Percentiles rank a stretch among this genome's conserved stretches.
Conservation (phyloP, 2,113 vertebrate genomes). For the Pachycephala philippinensis region DNA sequence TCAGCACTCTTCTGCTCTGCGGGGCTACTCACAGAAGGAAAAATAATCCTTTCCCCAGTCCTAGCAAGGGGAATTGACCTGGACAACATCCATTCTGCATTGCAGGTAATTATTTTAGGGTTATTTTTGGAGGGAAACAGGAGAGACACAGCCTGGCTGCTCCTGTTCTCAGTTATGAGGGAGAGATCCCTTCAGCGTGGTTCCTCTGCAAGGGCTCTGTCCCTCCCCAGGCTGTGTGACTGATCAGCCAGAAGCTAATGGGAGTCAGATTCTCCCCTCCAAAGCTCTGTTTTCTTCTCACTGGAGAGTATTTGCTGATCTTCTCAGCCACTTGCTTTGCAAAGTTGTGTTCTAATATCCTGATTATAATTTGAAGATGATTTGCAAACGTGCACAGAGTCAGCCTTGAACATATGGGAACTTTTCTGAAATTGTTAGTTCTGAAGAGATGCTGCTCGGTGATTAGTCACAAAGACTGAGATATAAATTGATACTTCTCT, state of each 20-base stretch:
- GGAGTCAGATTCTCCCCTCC: neutral
- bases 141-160: neutral
- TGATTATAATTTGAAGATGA: slow-evolving; percentile 27
- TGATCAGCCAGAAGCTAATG: neutral
- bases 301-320: neutral
- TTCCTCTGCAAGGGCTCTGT: neutral
- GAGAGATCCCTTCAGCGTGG: neutral
- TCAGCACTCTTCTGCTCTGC: neutral
- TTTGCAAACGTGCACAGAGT: neutral
- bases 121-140: neutral
- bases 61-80: neutral
- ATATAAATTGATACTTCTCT: neutral
- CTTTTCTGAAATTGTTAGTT: slow-evolving; percentile 8
- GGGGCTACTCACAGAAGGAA: neutral
- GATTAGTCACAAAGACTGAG: neutral
- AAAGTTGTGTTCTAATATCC: neutral
- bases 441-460: neutral
- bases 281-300: neutral
- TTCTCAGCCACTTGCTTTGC: neutral
- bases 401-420: neutral
- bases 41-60: neutral
- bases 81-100: neutral
- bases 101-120: neutral
- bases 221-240: neutral
- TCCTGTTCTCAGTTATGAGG: neutral